phyloP scores from a whole-genome alignment of 2,797 vertebrate genomes.

The Syngnathus acus region DNA sequence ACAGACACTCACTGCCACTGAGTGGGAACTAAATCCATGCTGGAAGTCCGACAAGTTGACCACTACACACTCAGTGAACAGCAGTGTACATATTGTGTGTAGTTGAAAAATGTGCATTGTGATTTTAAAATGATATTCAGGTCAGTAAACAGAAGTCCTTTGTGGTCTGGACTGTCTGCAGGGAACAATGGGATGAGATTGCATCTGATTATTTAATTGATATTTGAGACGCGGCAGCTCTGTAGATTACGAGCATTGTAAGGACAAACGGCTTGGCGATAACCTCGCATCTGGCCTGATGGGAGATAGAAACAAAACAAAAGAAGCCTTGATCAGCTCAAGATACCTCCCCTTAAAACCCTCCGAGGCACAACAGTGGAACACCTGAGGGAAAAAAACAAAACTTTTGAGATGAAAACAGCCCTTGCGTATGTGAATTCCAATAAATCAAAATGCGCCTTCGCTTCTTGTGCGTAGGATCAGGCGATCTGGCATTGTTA shows the following conservation, averaged over 20 bases:
- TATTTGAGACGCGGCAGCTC: conserved; percentile 36
- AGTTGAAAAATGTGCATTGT: not conserved
- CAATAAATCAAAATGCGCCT: conserved; percentile 52
- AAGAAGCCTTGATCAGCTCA: conserved; percentile 39
- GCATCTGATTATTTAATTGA: conserved; percentile 35
- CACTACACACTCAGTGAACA: not conserved
- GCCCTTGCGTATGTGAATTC: conserved; percentile 18
- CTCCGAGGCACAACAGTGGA: conserved; percentile 20
- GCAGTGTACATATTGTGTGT: not conserved
- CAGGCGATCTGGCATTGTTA: conserved; percentile 45
- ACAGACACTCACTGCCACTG: not conserved
- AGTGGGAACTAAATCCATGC: too few relatives aligned
- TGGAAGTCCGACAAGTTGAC: not conserved
- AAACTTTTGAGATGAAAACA: conserved; percentile 56
- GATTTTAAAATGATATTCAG: conserved; percentile 4
- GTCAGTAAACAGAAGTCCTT: conserved; percentile 18
- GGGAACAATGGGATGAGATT: conserved; percentile 36
- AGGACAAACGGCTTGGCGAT: conserved; percentile 24
- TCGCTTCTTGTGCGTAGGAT: conserved; percentile 40
- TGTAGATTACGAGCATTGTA: conserved; percentile 31
- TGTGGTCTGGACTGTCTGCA: conserved; percentile 23
- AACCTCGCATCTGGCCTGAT: conserved; percentile 48
- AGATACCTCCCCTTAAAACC: conserved; percentile 37
- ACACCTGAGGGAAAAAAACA: conserved; percentile 25
- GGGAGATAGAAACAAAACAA: conserved; percentile 38